phyloP scores from a whole-genome alignment of 2,888 invertebrate genomes.

The Anorthoa munda region DNA sequence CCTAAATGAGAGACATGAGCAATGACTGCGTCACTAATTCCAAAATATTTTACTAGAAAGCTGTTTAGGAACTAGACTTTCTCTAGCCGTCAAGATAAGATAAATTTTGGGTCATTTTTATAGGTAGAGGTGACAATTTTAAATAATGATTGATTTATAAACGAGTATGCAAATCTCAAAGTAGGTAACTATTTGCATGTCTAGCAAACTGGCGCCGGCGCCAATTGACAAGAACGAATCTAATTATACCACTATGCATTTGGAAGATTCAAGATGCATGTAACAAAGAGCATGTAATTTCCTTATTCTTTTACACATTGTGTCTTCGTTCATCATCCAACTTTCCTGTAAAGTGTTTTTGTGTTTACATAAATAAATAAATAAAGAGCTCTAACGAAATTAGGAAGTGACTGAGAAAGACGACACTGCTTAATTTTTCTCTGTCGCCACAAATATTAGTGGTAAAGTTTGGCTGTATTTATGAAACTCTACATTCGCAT shows the following conservation, averaged over 20 bases:
- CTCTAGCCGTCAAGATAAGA: slow-evolving; percentile 30
- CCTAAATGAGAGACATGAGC: not conserved
- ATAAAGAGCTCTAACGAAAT: not conserved
- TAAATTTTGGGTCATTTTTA: slow-evolving; percentile 31
- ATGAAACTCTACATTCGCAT: not conserved
- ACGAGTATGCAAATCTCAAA: slow-evolving; percentile 36
- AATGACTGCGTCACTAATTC: not conserved
- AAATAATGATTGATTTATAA: slow-evolving; percentile 41
- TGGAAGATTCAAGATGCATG: not conserved
- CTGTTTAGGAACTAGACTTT: slow-evolving; percentile 44
- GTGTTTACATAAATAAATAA: no score
- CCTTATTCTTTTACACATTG: no score
- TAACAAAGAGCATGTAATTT: no score
- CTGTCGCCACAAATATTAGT: no score
- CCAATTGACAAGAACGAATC: slow-evolving; percentile 14
- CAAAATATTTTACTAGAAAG: slow-evolving; percentile 57
- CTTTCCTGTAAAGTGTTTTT: no score
- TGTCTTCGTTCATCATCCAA: no score
- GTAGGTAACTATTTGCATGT: slow-evolving; percentile 44
- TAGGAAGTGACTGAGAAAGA: not conserved
- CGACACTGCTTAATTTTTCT: not conserved
- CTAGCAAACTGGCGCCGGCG: slow-evolving; percentile 40
- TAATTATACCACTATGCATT: slow-evolving; percentile 25
- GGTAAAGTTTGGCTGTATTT: not conserved
- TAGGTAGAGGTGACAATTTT: slow-evolving; percentile 36